phyloP scores from a whole-genome alignment of 2,888 invertebrate genomes.

The Ceramica pisi region DNA sequence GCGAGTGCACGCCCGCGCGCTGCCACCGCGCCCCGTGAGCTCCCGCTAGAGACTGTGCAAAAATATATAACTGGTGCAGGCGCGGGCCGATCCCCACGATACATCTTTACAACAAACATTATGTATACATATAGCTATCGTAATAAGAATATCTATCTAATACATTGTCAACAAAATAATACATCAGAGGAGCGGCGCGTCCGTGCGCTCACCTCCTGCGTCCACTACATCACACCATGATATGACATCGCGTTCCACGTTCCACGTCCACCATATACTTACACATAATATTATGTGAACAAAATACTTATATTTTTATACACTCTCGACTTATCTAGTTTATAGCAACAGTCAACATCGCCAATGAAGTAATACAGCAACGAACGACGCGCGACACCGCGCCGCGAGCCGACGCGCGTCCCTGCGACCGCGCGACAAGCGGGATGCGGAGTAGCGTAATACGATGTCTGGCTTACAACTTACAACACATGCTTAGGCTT shows the following conservation, averaged over 20 bases:
- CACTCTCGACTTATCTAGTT: slow-evolving; percentile 54
- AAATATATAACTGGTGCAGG: slow-evolving; percentile 87
- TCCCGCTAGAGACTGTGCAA: slow-evolving; percentile 78
- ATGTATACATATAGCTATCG: slow-evolving; percentile 79
- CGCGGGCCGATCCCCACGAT: slow-evolving; percentile 65
- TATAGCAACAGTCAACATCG: slow-evolving; percentile 54
- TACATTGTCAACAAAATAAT: slow-evolving; percentile 79
- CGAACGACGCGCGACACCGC: too few relatives aligned
- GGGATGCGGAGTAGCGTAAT: not conserved
- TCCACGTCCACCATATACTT: slow-evolving; percentile 59
- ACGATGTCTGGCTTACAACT: slow-evolving; percentile 5
- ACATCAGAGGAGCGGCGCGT: slow-evolving; percentile 46
- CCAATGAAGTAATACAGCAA: slow-evolving; percentile 1
- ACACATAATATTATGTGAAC: slow-evolving; percentile 36
- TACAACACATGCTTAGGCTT: slow-evolving; percentile 32
- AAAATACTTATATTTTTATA: slow-evolving; percentile 54
- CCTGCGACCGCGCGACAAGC: not conserved
- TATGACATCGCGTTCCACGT: slow-evolving; percentile 83
- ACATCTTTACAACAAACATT: slow-evolving; percentile 70
- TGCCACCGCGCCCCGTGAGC: slow-evolving; percentile 36
- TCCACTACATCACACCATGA: slow-evolving; percentile 84
- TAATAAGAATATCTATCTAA: slow-evolving; percentile 75
- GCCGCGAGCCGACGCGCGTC: slow-evolving; percentile 8
- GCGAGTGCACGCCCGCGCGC: slow-evolving; percentile 24
- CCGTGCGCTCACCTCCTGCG: slow-evolving; percentile 36